Evolutionary conservation across 2,797 vertebrate genomes (phyloP), one percentile per base, ranked within the genome.

Genomic region (Gallinago nigripennis): DNA sequence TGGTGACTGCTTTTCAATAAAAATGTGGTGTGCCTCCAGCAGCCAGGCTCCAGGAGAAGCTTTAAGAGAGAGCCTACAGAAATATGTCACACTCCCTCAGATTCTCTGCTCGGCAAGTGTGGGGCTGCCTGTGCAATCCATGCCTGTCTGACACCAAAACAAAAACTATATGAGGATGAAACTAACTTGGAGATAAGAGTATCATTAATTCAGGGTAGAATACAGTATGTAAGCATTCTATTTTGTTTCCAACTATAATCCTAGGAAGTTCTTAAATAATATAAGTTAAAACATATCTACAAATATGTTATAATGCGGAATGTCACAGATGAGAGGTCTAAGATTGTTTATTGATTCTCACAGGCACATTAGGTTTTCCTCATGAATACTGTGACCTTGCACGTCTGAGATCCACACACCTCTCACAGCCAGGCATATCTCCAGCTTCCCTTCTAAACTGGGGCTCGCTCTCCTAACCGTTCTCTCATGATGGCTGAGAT

Each of bases 391-490:
- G 1, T 20, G 28, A 57, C 48, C 15, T 64, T 45, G 31, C 24
- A 33, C 33, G 7, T 63, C 39, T 72, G 75, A 43, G 50, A 43
- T 24, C 48, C 24, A 10, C 28, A 43, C 31, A 19, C 8, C 50
- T 37, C 20, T 69, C 25, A 5, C 27, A 64, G 28, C 16, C 35
- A 54, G 56, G 16, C 11, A 1, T 35, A 51, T 12, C 45, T 35
- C 43, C 37, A 51, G 7, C 51, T 35, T 51, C n/a, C 25, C 27
- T 63, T 80, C 69, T 33, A 25, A 66, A 28, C 21, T 48, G 46
- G 16, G 21, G 8, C 21, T 76, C 0, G 0, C 17, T 68, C 17
- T 61, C 31, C 33, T 46, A 46, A 5, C 14, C 35, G 3, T 24
- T 78, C 31, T 51, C 8, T 79, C 20, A 1, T 18, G 41, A 21